Evolutionary conservation across 2,888 invertebrate species (phyloP).

Genomic region (Orgyia antiqua): DNA sequence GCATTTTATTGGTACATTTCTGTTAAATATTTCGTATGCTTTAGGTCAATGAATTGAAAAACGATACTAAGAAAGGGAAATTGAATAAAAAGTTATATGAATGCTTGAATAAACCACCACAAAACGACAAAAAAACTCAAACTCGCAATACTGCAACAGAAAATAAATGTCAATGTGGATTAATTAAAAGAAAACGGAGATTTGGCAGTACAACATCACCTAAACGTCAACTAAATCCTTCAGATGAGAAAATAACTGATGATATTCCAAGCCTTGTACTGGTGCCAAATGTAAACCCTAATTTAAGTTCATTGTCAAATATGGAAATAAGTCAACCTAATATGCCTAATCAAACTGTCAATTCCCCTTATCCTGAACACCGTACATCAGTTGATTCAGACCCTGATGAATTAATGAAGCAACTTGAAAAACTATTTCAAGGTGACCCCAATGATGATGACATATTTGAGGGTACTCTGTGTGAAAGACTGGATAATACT

Average conservation of each 20-base stretch:
- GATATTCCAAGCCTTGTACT: conserved; percentile 7
- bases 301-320: conserved; percentile 1
- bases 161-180: conserved; percentile 47
- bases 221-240: conserved; percentile 11
- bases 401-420: conserved; percentile 56
- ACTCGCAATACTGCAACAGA: conserved; percentile 29
- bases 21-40: not conserved
- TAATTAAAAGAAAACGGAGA: conserved; percentile 40
- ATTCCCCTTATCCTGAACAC: conserved; percentile 18
- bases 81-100: conserved; percentile 52
- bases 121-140: conserved; percentile 56
- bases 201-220: conserved; percentile 27
- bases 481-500: conserved; percentile 33
- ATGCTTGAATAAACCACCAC: conserved; percentile 45
- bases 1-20: too few relatives aligned
- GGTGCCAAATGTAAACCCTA: too few relatives aligned
- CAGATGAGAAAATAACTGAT: conserved; percentile 4
- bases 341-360: conserved; percentile 7
- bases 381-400: conserved; percentile 39
- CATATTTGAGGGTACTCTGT: conserved; percentile 55
- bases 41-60: conserved; percentile 60
- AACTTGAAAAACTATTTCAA: conserved; percentile 66
- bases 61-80: conserved; percentile 52
- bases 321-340: conserved; percentile 6
- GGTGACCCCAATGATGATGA: conserved; percentile 60